phyloP scores from a whole-genome alignment of 2,888 invertebrate genomes.

The Apamea monoglypha region DNA sequence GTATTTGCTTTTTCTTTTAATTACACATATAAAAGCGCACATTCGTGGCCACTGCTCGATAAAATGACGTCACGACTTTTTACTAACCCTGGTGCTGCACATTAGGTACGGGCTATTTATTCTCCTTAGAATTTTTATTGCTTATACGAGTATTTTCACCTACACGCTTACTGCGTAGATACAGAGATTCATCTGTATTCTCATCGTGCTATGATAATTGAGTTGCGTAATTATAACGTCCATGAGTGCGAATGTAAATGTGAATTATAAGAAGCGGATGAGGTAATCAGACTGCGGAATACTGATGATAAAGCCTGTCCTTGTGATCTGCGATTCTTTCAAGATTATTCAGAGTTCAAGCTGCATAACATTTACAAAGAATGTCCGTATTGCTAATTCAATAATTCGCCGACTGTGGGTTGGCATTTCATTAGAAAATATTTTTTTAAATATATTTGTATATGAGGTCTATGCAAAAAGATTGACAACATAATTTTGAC shows the following conservation, averaged over 20 bases:
- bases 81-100: constrained; percentile 43
- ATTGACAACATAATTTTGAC: not conserved
- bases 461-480: not conserved
- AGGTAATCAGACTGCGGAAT: constrained; percentile 55
- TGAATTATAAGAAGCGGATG: constrained; percentile 54
- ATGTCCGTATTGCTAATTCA: constrained; percentile 18
- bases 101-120: constrained; percentile 57
- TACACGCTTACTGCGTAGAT: constrained; percentile 31
- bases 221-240: constrained; percentile 64
- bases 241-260: constrained; percentile 56
- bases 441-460: not conserved
- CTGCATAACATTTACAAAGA: not conserved
- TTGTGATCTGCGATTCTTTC: constrained; percentile 27
- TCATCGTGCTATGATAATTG: constrained; percentile 56
- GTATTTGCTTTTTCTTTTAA: constrained; percentile 65
- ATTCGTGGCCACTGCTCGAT: constrained; percentile 52
- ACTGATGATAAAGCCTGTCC: constrained; percentile 36
- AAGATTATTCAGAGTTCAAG: constrained; percentile 15
- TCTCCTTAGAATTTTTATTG: constrained; percentile 50
- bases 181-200: constrained; percentile 54
- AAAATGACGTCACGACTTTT: constrained; percentile 57
- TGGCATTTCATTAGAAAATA: not conserved
- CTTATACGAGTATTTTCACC: constrained; percentile 59
- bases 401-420: not conserved
- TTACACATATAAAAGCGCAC: constrained; percentile 63